These are phyloP conservation scores for Dynastes maya DNA, from an alignment of 2,888 invertebrate genomes.

Conservation along the genomic window DNA sequence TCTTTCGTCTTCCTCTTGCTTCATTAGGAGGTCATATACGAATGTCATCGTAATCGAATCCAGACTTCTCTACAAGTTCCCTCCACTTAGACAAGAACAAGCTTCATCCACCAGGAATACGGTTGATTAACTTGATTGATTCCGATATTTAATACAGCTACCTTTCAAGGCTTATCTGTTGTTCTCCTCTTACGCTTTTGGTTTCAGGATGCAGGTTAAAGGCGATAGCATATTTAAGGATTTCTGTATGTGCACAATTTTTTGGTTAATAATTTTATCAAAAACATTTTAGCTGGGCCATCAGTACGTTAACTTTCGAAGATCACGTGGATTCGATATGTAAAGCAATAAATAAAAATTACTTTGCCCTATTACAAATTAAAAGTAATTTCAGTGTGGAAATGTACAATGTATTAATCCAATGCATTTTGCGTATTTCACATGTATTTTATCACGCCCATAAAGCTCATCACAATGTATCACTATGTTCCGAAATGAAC, in stretches of 20 bases:
- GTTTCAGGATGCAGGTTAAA: background rate
- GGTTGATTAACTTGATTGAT: slow-evolving; percentile 41
- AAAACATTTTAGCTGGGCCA: too few relatives aligned
- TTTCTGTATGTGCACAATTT: too few relatives aligned
- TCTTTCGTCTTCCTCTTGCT: slow-evolving; percentile 13
- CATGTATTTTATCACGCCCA: slow-evolving; percentile 5
- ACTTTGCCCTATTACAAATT: too few relatives aligned
- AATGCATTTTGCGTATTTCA: background rate
- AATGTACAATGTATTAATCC: too few relatives aligned
- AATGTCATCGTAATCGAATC: slow-evolving; percentile 11
- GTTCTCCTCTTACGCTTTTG: background rate
- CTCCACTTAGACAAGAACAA: background rate
- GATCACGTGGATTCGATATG: too few relatives aligned
- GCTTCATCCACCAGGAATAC: slow-evolving; percentile 23
- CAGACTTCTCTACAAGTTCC: slow-evolving; percentile 1
- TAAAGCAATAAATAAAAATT: too few relatives aligned
- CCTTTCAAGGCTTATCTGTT: slow-evolving; percentile 27
- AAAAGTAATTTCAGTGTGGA: too few relatives aligned
- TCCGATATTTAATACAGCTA: slow-evolving; percentile 29
- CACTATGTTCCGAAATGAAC: background rate
- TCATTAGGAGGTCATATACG: slow-evolving; percentile 5
- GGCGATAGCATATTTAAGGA: too few relatives aligned
- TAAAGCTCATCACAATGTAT: slow-evolving; percentile 8
- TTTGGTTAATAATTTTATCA: too few relatives aligned
- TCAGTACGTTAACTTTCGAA: too few relatives aligned